Evolutionary conservation across 2,888 invertebrate species (phyloP).

Genomic region (Chydorus sphaericus): DNA sequence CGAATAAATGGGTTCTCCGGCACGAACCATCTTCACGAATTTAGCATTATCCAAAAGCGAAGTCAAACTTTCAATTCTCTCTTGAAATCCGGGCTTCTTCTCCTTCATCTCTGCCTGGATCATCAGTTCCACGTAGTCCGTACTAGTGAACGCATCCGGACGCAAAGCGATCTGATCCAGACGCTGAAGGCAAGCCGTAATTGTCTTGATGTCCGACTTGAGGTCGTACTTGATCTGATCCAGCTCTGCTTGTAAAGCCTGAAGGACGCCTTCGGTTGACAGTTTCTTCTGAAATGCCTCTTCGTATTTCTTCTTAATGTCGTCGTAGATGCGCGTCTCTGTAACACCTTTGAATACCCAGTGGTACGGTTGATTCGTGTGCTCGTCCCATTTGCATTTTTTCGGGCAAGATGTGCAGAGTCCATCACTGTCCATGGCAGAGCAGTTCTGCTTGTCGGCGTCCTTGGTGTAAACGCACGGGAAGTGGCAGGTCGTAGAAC

Average conservation of each 20-base stretch:
- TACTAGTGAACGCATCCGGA: conserved; percentile 19
- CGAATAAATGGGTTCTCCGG: too few relatives aligned
- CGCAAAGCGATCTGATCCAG: conserved; percentile 22
- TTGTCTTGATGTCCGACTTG: conserved; percentile 11
- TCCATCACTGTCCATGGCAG: conserved; percentile 16
- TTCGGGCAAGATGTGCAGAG: conserved; percentile 15
- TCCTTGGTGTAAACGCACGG: conserved; percentile 19
- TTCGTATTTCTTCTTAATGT: conserved; percentile 19
- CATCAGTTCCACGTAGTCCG: conserved; percentile 22
- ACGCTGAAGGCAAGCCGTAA: conserved; percentile 4
- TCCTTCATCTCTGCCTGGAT: conserved; percentile 20
- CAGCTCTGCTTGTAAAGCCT: conserved; percentile 16
- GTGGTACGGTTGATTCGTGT: conserved; percentile 15
- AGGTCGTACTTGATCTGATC: conserved; percentile 15
- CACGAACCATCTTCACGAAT: too few relatives aligned
- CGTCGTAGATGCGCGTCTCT: conserved; percentile 19
- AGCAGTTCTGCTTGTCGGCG: conserved; percentile 18
- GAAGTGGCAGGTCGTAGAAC: conserved; percentile 22
- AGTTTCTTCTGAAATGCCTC: conserved; percentile 16
- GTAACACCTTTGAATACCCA: conserved; percentile 10
- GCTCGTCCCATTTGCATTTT: conserved; percentile 17
- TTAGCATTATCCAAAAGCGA: too few relatives aligned
- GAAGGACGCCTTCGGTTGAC: conserved; percentile 12
- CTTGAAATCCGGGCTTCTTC: conserved; percentile 8
- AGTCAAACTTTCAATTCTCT: too few relatives aligned